Evolutionary conservation across 2,888 invertebrate genomes (phyloP), one percentile per base, ranked within the genome.

Genomic region (Drosophila koepferae): DNA sequence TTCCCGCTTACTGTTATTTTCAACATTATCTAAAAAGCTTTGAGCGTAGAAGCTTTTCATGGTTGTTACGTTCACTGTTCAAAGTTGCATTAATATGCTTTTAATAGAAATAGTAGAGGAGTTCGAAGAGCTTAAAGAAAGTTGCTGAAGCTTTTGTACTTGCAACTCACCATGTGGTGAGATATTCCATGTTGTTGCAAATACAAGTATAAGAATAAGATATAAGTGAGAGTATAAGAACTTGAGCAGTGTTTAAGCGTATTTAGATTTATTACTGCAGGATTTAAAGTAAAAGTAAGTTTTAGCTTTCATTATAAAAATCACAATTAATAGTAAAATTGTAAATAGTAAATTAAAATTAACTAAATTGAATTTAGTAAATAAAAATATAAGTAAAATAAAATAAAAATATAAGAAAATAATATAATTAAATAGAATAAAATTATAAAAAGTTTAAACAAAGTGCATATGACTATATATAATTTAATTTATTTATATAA

Each of bases 1-100:
- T 31, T n/a, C 4, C 5, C 28, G 8, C 5, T 48, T 31, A 10
- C 31, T 49, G 49, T 49, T 49, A n/a, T 31, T 10, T 5, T n/a
- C 3, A 31, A 31, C n/a, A 49, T 31, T n/a, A 28, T 6, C 2
- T 5, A 0, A n/a, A 38, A 36, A 74, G 72, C 63, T 63, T 51
- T 28, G 2, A 7, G 0, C 8, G 41, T 7, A 3, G 2, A 58
- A 55, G 54, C 59, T 63, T 40, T 23, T 53, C 23, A 10, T 28
- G 80, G 68, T 74, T 62, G 38, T 3, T 23, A 41, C 6, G 0
- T 58, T 28, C 4, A 28, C 75, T 75, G 5, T 12, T 12, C 2
- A 8, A 3, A 36, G 48, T 16, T n/a, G 20, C 28, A 23, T 6
- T 3, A 0, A 10, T n/a, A 3, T 9, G 12, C 2, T 20, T 38